Conservation (phyloP, 2,888 invertebrate genomes). For the Buathra laborator region DNA sequence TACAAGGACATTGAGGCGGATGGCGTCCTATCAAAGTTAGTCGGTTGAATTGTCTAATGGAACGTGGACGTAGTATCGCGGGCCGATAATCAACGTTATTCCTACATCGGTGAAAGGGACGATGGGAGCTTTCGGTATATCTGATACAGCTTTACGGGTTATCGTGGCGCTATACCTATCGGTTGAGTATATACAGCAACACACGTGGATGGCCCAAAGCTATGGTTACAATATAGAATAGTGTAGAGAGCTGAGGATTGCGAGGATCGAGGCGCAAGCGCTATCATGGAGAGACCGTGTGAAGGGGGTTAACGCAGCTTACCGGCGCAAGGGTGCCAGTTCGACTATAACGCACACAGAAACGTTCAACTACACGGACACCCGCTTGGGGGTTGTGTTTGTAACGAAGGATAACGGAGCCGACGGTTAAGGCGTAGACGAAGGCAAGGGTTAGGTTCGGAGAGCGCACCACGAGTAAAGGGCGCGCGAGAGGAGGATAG, state of each 20-base stretch:
- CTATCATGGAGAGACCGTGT: constrained; percentile 25
- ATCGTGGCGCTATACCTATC: constrained; percentile 27
- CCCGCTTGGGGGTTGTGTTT: constrained; percentile 20
- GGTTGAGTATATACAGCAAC: not conserved
- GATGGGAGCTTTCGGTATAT: constrained; percentile 8
- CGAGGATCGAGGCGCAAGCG: constrained; percentile 26
- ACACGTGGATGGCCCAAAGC: not conserved
- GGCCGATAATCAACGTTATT: constrained; percentile 74
- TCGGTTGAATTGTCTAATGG: constrained; percentile 75
- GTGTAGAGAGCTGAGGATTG: not conserved
- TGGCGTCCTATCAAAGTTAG: constrained; percentile 33
- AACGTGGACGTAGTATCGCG: constrained; percentile 69
- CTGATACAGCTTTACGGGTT: constrained; percentile 25
- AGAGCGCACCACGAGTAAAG: constrained; percentile 5
- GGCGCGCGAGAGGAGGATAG: constrained; percentile 29
- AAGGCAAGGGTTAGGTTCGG: constrained; percentile 63
- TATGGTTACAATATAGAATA: not conserved
- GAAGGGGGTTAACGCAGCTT: constrained; percentile 15
- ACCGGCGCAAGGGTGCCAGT: not conserved
- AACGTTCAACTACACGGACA: not conserved
- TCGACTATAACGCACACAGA: not conserved
- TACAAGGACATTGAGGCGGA: constrained; percentile 62
- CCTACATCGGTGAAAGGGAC: constrained; percentile 65
- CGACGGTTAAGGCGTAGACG: constrained; percentile 39
- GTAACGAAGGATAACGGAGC: constrained; percentile 50